These are phyloP conservation scores for Sphenopsis melanotis DNA, from an alignment of 2,797 vertebrate genomes.

Conservation along the genomic window DNA sequence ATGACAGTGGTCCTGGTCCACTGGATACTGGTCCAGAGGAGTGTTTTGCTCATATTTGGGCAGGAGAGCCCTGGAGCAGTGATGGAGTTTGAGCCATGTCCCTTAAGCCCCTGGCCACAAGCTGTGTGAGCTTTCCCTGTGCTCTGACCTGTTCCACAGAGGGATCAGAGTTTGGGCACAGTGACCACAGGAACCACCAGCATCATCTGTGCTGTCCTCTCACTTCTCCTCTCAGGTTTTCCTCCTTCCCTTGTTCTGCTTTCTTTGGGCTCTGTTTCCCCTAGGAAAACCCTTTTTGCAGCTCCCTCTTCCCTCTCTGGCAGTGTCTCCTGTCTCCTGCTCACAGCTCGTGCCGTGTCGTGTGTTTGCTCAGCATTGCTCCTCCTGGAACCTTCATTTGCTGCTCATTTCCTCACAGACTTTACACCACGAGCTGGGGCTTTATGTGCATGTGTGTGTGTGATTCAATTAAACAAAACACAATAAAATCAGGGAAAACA, in stretches of 20 bases:
- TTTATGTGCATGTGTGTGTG: slow-evolving; percentile 52
- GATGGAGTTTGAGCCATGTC: background rate
- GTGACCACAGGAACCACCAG: background rate
- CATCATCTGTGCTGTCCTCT: background rate
- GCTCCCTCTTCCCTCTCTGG: background rate
- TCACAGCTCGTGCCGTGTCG: background rate
- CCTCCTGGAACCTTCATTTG: slow-evolving; percentile 52
- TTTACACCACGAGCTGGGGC: slow-evolving; percentile 9
- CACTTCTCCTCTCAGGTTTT: background rate
- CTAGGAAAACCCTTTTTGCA: background rate
- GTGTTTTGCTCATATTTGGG: background rate
- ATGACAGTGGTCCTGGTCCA: background rate
- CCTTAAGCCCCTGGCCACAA: background rate
- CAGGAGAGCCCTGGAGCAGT: background rate
- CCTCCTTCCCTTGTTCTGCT: background rate
- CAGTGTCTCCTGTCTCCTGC: background rate
- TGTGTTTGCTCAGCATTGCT: background rate
- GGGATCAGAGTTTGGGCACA: background rate
- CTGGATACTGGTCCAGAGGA: background rate
- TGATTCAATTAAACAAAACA: slow-evolving; percentile 71
- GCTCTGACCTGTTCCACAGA: background rate
- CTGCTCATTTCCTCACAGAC: slow-evolving; percentile 48
- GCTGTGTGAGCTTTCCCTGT: background rate
- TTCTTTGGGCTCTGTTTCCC: background rate
- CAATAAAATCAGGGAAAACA: slow-evolving; percentile 52